Evolutionary conservation across 2,113 vertebrate genomes (phyloP), one percentile per base, ranked within the genome.

Genomic region (Eonycteris spelaea): DNA sequence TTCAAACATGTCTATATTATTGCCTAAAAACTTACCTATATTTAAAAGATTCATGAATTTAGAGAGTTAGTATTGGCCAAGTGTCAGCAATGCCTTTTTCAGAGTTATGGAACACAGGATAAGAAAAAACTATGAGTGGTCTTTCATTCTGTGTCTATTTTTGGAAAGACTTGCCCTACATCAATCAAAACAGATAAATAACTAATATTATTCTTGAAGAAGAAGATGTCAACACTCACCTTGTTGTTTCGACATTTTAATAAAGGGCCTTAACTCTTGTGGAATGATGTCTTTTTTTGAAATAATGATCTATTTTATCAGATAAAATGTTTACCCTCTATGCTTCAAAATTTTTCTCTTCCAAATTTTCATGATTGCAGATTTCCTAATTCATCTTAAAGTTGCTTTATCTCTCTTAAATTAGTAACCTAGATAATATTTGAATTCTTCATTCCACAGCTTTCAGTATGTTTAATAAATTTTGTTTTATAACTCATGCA

Each of bases 21-120:
- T 94, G 85, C 90, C 92, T 87, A 73, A 95, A 97, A 97, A 85
- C 38, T 73, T 94, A 90, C 87, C 90, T 91, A 70, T 82, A 85
- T 88, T 95, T 97, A 94, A 97, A 97, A 95, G 85, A 97, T 97
- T 96, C 77, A 97, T 97, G 77, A 94, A 94, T 74, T 96, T 88
- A 90, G 33, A 86, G 16, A 95, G 40, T 82, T 91, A 57, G n/a
- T 94, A 51, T 68, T 92, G 92, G 35, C 53, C 57, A 61, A 86
- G 12, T 80, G 35, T 87, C 38, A 11, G 51, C 75, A 90, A 82
- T 82, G 55, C 13, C n/a, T 80, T 68, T 83, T 94, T 92, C 73
- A 71, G 40, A 85, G 14, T 78, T 74, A 43, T 5, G 73, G 63
- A 78, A 68, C 12, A 48, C 2, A 53, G 59, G 9, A 86, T 77